These are phyloP conservation scores for Euura lappo DNA, from an alignment of 1,140 invertebrate genomes.

Conservation along the genomic window DNA sequence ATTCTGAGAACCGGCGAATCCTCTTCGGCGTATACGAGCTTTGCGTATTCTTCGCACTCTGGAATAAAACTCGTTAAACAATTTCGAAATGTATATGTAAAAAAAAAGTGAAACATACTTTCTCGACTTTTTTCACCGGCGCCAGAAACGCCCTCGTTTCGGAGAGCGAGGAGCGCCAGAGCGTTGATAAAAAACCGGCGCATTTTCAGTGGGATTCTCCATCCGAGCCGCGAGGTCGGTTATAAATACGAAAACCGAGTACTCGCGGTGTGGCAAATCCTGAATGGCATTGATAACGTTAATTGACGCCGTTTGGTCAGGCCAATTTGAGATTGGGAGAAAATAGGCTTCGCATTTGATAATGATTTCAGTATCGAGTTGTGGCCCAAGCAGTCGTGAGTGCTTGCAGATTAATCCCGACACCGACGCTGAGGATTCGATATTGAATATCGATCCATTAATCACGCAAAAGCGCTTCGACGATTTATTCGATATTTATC, in stretches of 20 bases:
- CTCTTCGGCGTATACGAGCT: slow-evolving; percentile 38
- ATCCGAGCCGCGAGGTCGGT: neutral
- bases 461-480: no score
- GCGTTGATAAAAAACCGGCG: neutral
- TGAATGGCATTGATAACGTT: neutral
- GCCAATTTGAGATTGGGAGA: no score
- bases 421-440: no score
- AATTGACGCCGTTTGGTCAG: neutral
- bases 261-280: neutral
- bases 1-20: slow-evolving; percentile 38
- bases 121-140: neutral
- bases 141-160: neutral
- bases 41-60: slow-evolving; percentile 49
- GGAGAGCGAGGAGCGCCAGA: neutral
- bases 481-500: no score
- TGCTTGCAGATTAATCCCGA: no score
- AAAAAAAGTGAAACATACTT: neutral
- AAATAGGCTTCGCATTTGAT: no score
- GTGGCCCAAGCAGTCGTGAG: no score
- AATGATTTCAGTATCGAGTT: no score
- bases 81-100: neutral
- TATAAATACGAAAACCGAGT: neutral
- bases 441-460: no score
- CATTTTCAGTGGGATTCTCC: neutral
- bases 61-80: neutral